phyloP scores from a whole-genome alignment of 1,140 invertebrate species.

The Drosophila murphyi region DNA sequence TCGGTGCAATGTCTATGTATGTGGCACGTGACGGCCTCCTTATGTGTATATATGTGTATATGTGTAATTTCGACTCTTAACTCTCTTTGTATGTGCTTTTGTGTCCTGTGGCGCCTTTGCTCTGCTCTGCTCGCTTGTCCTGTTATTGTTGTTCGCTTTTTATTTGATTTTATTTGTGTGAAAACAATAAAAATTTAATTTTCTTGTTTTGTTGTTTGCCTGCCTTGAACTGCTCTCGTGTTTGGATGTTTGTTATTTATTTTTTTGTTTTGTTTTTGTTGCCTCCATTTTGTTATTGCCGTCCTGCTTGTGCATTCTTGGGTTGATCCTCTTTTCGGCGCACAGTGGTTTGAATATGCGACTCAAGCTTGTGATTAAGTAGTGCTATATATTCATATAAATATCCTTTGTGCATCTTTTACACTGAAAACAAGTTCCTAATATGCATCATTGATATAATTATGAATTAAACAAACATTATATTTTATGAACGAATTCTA shows the following conservation, averaged over 20 bases:
- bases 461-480: no score
- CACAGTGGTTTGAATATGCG: conserved; percentile 31
- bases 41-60: conserved; percentile 40
- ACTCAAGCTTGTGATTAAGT: neutral
- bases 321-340: conserved; percentile 12
- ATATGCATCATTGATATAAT: no score
- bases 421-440: neutral
- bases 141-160: conserved; percentile 77
- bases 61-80: conserved; percentile 9
- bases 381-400: neutral
- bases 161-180: conserved; percentile 84
- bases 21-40: conserved; percentile 68
- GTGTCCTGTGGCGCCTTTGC: conserved; percentile 58
- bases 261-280: conserved; percentile 9
- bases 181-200: conserved; percentile 85
- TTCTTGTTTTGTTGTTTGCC: conserved; percentile 77
- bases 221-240: conserved; percentile 59
- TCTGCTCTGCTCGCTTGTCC: conserved; percentile 8
- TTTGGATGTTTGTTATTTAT: conserved; percentile 22
- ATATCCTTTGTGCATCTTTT: neutral
- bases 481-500: no score
- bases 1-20: conserved; percentile 40
- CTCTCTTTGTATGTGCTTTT: conserved; percentile 30
- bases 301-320: conserved; percentile 1
- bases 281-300: conserved; percentile 38